Conservation (phyloP, 37 sponge, comb jelly and placozoan genomes). For the Aplysina aerophoba region DNA sequence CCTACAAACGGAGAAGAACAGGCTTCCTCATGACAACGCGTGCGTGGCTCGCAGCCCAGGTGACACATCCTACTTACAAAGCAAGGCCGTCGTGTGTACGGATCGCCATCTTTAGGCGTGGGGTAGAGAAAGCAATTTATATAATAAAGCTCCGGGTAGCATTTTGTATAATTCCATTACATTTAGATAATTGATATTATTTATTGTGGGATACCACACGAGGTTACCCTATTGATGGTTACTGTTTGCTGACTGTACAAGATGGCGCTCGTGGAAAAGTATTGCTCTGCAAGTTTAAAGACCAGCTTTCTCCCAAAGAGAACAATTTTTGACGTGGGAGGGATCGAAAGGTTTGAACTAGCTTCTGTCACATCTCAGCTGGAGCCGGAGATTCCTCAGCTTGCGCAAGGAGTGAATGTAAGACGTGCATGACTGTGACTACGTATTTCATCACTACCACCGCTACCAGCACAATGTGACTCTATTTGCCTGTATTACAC, state of each 20-base stretch:
- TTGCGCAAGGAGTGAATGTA: not conserved
- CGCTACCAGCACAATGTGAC: too few species aligned
- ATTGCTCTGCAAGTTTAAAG: not conserved
- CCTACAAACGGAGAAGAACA: slow-evolving; percentile 37
- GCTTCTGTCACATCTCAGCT: not conserved
- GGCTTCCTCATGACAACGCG: not conserved
- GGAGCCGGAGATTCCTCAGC: not conserved
- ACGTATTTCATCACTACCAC: too few species aligned
- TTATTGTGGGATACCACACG: not conserved
- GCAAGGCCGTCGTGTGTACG: slow-evolving; percentile 20
- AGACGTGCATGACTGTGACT: too few species aligned
- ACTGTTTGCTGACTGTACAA: slow-evolving; percentile 12
- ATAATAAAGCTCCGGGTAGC: not conserved
- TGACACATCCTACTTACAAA: slow-evolving; percentile 33
- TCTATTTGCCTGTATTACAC: too few species aligned
- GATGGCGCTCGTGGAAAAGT: not conserved
- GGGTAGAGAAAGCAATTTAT: not conserved
- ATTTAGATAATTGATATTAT: not conserved
- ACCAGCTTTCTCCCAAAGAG: not conserved
- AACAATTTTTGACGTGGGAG: not conserved
- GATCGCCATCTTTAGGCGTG: not conserved
- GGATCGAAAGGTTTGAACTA: not conserved
- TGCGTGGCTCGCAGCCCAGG: not conserved
- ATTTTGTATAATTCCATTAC: not conserved
- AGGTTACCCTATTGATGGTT: too few species aligned